A percentile compares a stretch with the other conserved stretches of the same genome.
phyloP scores from a whole-genome alignment of 2,797 vertebrate species.

The Fratercula arctica region DNA sequence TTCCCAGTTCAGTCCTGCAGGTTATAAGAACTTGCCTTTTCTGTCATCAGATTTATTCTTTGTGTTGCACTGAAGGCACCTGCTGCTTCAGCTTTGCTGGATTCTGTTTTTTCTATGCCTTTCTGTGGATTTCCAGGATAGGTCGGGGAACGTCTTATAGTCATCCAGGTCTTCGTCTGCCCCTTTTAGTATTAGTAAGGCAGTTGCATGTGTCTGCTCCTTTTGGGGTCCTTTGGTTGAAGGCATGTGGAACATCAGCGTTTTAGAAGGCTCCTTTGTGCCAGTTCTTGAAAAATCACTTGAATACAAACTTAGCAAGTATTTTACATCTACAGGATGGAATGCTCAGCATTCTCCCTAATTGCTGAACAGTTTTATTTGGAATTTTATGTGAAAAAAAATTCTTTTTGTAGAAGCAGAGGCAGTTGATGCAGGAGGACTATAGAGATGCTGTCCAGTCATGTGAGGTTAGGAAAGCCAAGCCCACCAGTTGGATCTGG shows the following conservation, averaged over 20 bases:
- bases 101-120: not conserved
- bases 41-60: not conserved
- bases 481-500: not conserved
- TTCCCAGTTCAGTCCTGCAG: not conserved
- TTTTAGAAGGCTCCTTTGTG: not conserved
- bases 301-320: not conserved
- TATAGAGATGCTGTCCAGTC: not conserved
- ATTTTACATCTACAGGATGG: not conserved
- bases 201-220: not conserved
- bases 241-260: not conserved
- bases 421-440: not conserved
- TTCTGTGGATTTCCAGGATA: not conserved
- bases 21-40: not conserved
- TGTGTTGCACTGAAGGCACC: not conserved
- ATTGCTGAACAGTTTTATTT: not conserved
- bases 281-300: not conserved
- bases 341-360: not conserved
- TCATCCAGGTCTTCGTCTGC: not conserved
- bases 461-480: not conserved
- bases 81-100: not conserved
- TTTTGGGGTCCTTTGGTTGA: not conserved
- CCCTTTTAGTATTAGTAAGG: not conserved
- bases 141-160: accelerated
- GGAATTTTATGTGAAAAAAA: not conserved
- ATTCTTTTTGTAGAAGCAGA: not conserved